A percentile compares a stretch with the other conserved stretches of the same genome.
Conservation (phyloP, 2,888 invertebrate species). For the Hemaris fuciformis region DNA sequence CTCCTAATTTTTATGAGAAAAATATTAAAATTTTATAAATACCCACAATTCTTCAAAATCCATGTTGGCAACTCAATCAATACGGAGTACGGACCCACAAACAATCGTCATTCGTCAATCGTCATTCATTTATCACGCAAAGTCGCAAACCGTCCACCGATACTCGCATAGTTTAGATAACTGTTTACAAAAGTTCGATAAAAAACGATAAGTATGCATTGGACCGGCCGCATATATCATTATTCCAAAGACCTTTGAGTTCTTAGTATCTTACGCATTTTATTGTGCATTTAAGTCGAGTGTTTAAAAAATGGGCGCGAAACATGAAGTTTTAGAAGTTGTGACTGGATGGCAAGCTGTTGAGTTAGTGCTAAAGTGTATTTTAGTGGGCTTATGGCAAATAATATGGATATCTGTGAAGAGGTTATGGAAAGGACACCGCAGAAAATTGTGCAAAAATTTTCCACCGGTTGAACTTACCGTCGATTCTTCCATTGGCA, state of each 20-base stretch:
- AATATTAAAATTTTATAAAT: no score
- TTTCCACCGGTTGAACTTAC: slow-evolving; percentile 58
- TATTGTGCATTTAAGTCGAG: slow-evolving; percentile 11
- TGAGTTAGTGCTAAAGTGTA: slow-evolving; percentile 57
- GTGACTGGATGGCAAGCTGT: slow-evolving; percentile 67
- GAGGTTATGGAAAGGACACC: slow-evolving; percentile 67
- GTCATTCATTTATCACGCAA: background rate
- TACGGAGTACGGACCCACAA: no score
- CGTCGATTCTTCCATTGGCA: slow-evolving; percentile 67
- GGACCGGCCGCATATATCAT: slow-evolving; percentile 37
- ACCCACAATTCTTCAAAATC: no score
- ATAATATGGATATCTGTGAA: slow-evolving; percentile 55
- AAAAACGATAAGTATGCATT: slow-evolving; percentile 52
- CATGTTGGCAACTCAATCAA: no score
- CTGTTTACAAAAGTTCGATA: slow-evolving; percentile 42
- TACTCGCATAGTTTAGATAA: slow-evolving; percentile 27
- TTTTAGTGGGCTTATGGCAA: slow-evolving; percentile 67
- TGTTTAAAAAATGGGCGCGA: slow-evolving; percentile 50
- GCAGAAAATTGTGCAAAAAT: slow-evolving; percentile 52
- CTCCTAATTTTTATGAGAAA: no score
- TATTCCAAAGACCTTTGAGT: slow-evolving; percentile 51
- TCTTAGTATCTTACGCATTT: slow-evolving; percentile 27
- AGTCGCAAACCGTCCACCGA: background rate
- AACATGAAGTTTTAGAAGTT: slow-evolving; percentile 53
- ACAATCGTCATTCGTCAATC: no score